These are phyloP conservation scores for Cercopithecus mitis DNA, from an alignment of 2,797 vertebrate species.

Conservation along the genomic window DNA sequence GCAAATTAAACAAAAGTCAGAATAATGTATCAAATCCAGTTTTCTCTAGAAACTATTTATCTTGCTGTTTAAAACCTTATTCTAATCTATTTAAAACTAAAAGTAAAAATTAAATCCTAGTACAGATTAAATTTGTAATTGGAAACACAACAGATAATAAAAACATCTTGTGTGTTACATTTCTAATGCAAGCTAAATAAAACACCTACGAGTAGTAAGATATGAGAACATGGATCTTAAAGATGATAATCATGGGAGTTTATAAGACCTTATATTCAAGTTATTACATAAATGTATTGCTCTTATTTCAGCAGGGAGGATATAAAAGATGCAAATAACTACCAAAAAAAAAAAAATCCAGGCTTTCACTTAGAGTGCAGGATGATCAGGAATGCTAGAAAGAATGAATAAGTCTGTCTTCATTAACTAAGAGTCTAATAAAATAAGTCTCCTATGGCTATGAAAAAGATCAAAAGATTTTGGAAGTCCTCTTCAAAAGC, in stretches of 20 bases:
- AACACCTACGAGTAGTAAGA: neutral
- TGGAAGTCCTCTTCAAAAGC: constrained; percentile 48
- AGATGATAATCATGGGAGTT: neutral
- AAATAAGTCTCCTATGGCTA: neutral
- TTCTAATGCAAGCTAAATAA: constrained; percentile 43
- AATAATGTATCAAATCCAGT: constrained; percentile 16
- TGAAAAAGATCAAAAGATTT: constrained; percentile 51
- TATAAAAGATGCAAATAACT: constrained; percentile 4
- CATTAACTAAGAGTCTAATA: neutral
- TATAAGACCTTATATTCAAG: constrained; percentile 9
- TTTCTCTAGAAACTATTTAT: neutral
- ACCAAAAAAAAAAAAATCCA: neutral
- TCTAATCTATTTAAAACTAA: constrained; percentile 48
- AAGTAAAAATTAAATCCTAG: constrained; percentile 49
- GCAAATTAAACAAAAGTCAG: constrained; percentile 9
- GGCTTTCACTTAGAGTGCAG: constrained; percentile 12
- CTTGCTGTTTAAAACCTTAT: constrained; percentile 28
- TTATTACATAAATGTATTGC: constrained; percentile 37
- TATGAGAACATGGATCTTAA: constrained; percentile 7
- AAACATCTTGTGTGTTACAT: neutral
- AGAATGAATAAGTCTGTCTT: constrained; percentile 9
- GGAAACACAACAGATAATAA: constrained; percentile 54
- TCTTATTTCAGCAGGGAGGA: constrained; percentile 25
- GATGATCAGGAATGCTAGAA: neutral
- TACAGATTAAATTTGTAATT: constrained; percentile 42